Percentiles rank a stretch among this genome's conserved stretches.
These are phyloP conservation scores for Apostichopus leukothele DNA, from an alignment of 53 echinoderm and acorn worm genomes.

Conservation along the genomic window DNA sequence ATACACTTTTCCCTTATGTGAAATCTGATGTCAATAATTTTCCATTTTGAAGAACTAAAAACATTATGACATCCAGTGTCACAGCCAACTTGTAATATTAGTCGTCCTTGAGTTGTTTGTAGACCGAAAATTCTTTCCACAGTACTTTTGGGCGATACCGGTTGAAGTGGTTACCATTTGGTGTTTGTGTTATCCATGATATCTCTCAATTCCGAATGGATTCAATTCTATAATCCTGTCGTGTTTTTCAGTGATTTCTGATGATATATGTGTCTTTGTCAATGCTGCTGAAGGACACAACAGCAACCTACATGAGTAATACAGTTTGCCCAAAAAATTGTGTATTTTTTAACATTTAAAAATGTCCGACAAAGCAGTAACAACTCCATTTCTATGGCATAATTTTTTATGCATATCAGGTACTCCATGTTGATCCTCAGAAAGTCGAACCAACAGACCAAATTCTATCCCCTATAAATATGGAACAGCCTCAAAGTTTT, in stretches of 20 bases:
- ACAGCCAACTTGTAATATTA: background rate
- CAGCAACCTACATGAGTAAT: background rate
- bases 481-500: too few species aligned
- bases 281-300: background rate
- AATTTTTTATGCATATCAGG: background rate
- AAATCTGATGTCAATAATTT: too few species aligned
- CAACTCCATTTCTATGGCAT: background rate
- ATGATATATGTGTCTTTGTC: constrained; percentile 44
- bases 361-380: too few species aligned
- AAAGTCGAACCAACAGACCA: background rate
- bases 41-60: too few species aligned
- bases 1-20: too few species aligned
- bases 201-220: constrained; percentile 39
- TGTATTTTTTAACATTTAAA: too few species aligned
- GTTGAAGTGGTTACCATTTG: too few species aligned
- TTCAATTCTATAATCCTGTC: constrained; percentile 67
- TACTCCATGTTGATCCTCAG: background rate
- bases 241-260: constrained; percentile 67
- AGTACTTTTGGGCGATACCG: too few species aligned
- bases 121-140: background rate
- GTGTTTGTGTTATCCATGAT: too few species aligned
- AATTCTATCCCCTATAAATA: background rate
- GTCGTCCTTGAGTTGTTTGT: background rate
- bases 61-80: background rate
- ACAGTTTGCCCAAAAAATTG: background rate